phyloP scores from a whole-genome alignment of 2,888 invertebrate genomes.

The Lepidonotus clava region DNA sequence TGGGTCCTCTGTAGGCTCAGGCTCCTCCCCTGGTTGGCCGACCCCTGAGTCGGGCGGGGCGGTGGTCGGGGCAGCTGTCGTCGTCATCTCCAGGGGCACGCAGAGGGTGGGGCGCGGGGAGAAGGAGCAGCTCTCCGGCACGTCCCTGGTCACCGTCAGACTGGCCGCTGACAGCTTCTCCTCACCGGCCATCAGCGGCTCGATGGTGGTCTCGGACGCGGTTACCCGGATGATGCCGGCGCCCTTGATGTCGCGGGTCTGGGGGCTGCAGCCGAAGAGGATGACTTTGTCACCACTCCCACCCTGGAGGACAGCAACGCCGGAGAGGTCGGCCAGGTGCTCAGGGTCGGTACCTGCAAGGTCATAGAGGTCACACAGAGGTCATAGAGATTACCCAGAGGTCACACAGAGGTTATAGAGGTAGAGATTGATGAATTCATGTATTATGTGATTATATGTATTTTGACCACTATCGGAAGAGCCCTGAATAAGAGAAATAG shows the following conservation, averaged over 20 bases:
- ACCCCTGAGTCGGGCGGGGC: too few relatives aligned
- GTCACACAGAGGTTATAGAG: too few relatives aligned
- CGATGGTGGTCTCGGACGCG: neutral
- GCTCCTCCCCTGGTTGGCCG: too few relatives aligned
- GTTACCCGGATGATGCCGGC: neutral
- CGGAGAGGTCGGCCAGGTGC: slow-evolving; percentile 34
- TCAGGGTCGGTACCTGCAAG: neutral
- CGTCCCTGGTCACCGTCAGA: neutral
- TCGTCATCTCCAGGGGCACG: neutral
- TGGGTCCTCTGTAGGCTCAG: too few relatives aligned
- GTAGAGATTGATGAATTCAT: too few relatives aligned
- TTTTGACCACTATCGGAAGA: too few relatives aligned
- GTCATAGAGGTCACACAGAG: too few relatives aligned
- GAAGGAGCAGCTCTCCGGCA: slow-evolving; percentile 8
- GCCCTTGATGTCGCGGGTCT: neutral
- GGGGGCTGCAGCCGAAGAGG: slow-evolving; percentile 18
- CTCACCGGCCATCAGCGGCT: neutral
- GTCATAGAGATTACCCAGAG: too few relatives aligned
- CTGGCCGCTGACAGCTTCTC: slow-evolving; percentile 22
- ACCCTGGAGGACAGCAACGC: slow-evolving; percentile 1
- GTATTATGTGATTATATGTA: too few relatives aligned
- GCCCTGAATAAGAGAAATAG: too few relatives aligned
- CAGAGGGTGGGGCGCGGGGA: neutral
- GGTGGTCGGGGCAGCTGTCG: neutral
- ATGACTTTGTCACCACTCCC: neutral